A percentile compares a stretch with the other conserved stretches of the same genome.
Conservation (phyloP, 2,797 vertebrate genomes). For the Cygnus olor region DNA sequence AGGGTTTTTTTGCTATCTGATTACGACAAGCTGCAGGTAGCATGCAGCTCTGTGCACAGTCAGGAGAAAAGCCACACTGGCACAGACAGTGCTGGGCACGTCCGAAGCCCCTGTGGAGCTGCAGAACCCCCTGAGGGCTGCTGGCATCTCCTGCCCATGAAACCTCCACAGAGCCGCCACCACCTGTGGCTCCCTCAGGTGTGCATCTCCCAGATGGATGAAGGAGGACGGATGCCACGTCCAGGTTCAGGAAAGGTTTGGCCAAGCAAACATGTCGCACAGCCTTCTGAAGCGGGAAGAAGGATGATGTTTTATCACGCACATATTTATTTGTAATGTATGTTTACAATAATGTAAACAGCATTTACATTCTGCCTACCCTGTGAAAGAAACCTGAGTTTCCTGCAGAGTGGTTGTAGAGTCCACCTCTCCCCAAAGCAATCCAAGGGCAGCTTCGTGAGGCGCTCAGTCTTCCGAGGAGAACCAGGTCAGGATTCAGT, state of each 20-base stretch:
- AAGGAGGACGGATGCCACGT: accelerated
- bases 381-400: neutral
- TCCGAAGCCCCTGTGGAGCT: neutral
- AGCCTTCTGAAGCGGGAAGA: neutral
- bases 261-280: neutral
- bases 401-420: neutral
- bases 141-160: neutral
- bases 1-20: neutral
- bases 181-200: no score
- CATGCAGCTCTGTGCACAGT: accelerated
- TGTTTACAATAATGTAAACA: no score
- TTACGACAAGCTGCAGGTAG: neutral
- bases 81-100: neutral
- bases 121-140: neutral
- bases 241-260: neutral
- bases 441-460: neutral
- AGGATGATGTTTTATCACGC: neutral
- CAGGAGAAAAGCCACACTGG: neutral
- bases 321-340: neutral
- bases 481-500: neutral
- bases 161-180: neutral
- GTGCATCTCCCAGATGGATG: neutral
- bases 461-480: neutral
- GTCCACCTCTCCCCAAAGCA: neutral
- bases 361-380: neutral